phyloP scores from a whole-genome alignment of 2,888 invertebrate species.

The Hermaeophaga mercurialis region DNA sequence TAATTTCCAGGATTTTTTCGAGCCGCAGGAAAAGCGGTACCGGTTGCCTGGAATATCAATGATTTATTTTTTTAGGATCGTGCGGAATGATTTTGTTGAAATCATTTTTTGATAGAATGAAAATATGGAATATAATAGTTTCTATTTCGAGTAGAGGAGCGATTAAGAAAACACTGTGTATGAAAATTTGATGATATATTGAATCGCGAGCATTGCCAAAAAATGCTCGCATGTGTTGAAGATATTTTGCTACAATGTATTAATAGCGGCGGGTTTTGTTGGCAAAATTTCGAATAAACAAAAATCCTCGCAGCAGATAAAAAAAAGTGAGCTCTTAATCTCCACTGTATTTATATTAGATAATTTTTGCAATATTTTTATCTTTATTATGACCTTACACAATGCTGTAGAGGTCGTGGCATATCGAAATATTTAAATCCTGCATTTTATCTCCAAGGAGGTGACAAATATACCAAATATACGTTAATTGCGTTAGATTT shows the following conservation, averaged over 20 bases:
- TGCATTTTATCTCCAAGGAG: conserved; percentile 6
- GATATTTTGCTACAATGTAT: conserved; percentile 35
- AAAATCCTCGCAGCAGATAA: conserved; percentile 18
- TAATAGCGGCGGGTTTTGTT: conserved; percentile 26
- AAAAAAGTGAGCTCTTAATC: conserved; percentile 28
- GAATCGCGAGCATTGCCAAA: conserved; percentile 24
- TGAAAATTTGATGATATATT: conserved; percentile 12
- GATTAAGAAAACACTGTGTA: too few species aligned
- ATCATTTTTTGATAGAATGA: too few species aligned
- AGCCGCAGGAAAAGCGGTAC: too few species aligned
- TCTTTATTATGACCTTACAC: conserved; percentile 33
- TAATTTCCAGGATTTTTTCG: too few species aligned
- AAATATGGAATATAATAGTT: too few species aligned
- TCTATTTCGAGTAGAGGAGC: too few species aligned
- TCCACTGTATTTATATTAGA: conserved; percentile 19
- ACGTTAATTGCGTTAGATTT: neutral
- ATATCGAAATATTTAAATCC: conserved; percentile 25
- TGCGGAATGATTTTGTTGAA: too few species aligned
- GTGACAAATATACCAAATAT: neutral
- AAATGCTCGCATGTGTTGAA: conserved; percentile 26
- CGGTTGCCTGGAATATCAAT: too few species aligned
- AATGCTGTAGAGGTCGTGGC: conserved; percentile 30
- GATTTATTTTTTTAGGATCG: too few species aligned
- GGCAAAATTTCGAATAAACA: conserved; percentile 29
- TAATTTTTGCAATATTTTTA: conserved; percentile 28